Conservation (phyloP, 2,888 invertebrate species). For the Coenonympha arcania region DNA sequence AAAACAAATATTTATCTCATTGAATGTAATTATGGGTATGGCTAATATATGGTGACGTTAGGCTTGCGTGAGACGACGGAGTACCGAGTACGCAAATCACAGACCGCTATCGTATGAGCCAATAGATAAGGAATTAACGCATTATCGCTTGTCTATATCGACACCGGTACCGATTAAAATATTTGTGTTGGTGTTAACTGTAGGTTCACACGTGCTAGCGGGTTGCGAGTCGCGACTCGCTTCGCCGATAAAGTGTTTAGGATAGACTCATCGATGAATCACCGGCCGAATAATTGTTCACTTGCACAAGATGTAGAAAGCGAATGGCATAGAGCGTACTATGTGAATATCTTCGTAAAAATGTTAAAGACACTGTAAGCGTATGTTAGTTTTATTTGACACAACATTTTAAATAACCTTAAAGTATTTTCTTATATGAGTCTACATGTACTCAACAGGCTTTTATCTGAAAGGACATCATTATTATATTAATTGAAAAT, state of each 20-base stretch:
- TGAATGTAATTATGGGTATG: not conserved
- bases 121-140: constrained; percentile 21
- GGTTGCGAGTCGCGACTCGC: constrained; percentile 38
- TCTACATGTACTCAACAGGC: too few species aligned
- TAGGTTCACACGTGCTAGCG: constrained; percentile 37
- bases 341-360: constrained; percentile 20
- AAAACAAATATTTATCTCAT: not conserved
- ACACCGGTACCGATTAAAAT: constrained; percentile 10
- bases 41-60: not conserved
- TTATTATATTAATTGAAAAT: too few species aligned
- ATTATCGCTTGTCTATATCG: constrained; percentile 20
- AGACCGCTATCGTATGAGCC: constrained; percentile 10
- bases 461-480: too few species aligned
- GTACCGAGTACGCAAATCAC: not conserved
- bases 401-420: too few species aligned
- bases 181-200: constrained; percentile 11
- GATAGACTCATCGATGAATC: constrained; percentile 74
- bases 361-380: not conserved
- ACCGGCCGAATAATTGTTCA: constrained; percentile 62
- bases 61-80: not conserved
- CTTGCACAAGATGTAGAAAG: constrained; percentile 65
- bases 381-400: too few species aligned
- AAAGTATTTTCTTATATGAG: too few species aligned
- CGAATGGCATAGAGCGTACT: constrained; percentile 43
- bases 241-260: constrained; percentile 66